Percentiles rank a stretch among this genome's conserved stretches.
Evolutionary conservation across 2,888 invertebrate genomes (phyloP).

Genomic region (Lacanobia wlatinum): DNA sequence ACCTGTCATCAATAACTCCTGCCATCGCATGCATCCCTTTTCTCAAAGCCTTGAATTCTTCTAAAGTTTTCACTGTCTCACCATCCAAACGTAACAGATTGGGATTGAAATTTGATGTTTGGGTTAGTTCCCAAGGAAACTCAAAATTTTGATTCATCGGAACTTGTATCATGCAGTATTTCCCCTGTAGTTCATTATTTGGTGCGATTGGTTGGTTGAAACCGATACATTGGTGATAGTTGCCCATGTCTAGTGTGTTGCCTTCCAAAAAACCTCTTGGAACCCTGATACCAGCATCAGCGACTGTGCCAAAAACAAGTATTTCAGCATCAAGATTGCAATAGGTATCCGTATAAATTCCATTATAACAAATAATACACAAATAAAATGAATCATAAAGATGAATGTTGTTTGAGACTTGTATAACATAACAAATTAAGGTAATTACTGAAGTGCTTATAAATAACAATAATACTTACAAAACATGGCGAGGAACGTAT

Average conservation of each 20-base stretch:
- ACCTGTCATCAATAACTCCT: slow-evolving; percentile 55
- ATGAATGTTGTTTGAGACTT: background rate
- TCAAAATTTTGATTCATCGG: slow-evolving; percentile 65
- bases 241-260: slow-evolving; percentile 71
- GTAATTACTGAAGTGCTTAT: background rate
- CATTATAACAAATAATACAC: too few species aligned
- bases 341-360: background rate
- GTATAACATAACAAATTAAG: background rate
- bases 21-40: slow-evolving; percentile 39
- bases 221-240: slow-evolving; percentile 74
- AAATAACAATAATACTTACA: slow-evolving; percentile 73
- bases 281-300: slow-evolving; percentile 72
- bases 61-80: slow-evolving; percentile 37
- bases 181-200: slow-evolving; percentile 70
- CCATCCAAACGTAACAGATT: slow-evolving; percentile 51
- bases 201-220: slow-evolving; percentile 59
- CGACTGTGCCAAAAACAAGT: slow-evolving; percentile 63
- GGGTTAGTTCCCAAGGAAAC: slow-evolving; percentile 36
- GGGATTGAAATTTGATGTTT: slow-evolving; percentile 45
- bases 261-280: slow-evolving; percentile 71
- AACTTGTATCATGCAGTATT: slow-evolving; percentile 75
- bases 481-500: slow-evolving; percentile 59
- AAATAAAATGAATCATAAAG: background rate
- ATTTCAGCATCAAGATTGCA: background rate
- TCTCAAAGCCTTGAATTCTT: slow-evolving; percentile 19